Base-by-base conservation (phyloP, 2,888 invertebrate species). In the Yponomeuta plumbellus region DNA sequence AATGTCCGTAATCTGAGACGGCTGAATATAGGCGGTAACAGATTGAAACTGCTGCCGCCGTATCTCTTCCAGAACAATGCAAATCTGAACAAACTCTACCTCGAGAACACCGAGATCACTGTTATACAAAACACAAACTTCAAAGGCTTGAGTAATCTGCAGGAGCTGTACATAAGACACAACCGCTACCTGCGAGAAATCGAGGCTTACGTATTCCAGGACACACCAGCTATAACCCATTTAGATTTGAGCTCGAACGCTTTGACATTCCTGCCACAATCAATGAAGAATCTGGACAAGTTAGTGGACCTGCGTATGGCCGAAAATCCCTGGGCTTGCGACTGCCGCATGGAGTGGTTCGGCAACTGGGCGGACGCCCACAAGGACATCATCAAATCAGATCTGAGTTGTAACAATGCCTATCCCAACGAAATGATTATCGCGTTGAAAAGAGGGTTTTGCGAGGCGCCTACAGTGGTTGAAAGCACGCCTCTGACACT, bases 341-440 rank as follows among this genome's bases (percentile, higher is more conserved):
- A 97, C 82, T 97, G 97, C 77, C 93, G 95, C 64, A 95, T 96
- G 93, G 93, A 93, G 71, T 97, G 97, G 97, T 94, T 96, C 72
- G 84, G 79, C 22, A 73, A 72, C 64, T 90, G 90, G 90, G 92
- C 93, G 11, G 93, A 93, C 67, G 85, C 80, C 70, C 85, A 90
- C 64, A 86, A 85, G 70, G 84, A 91, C 61, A 86, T 85, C 23
- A 85, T 90, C 66, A 92, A 92, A 71, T 93, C 93, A 0, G 93
- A 94, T 23, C 81, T 96, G 65, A 94, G 93, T 70, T 96, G 96
- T 76, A 91, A 92, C 22, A 86, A 92, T 72, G 92, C 93, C 1
- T 95, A 94, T 80, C 93, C 93, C 0, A 92, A 94, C 66, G 95
- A 96, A 72, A 95, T 95, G 92, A 77, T 96, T 67, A 92, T 92